phyloP scores from a whole-genome alignment of 2,888 invertebrate genomes.

The Sphaerophoria rueppellii region DNA sequence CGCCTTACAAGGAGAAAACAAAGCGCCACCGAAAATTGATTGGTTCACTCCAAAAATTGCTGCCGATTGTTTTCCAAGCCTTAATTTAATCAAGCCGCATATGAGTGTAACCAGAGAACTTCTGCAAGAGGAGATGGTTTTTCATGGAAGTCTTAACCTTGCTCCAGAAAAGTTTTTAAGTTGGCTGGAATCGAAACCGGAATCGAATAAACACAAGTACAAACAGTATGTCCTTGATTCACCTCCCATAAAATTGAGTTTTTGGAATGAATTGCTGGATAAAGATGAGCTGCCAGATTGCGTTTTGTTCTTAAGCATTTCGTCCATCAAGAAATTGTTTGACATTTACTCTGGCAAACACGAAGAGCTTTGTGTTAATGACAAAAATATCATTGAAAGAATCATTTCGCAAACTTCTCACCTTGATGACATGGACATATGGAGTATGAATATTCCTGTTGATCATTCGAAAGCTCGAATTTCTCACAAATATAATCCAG shows the following conservation, averaged over 20 bases:
- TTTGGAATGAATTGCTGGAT: constrained; percentile 82
- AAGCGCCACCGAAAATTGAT: not conserved
- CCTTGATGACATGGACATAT: not conserved
- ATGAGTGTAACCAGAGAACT: no score
- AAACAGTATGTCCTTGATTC: constrained; percentile 86
- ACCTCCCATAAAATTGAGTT: constrained; percentile 83
- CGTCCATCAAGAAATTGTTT: constrained; percentile 31
- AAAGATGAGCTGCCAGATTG: constrained; percentile 84
- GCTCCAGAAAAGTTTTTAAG: constrained; percentile 19
- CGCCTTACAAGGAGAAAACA: not conserved
- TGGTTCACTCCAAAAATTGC: constrained; percentile 20
- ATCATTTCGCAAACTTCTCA: constrained; percentile 1
- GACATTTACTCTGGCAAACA: constrained; percentile 49
- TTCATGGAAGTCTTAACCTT: not conserved
- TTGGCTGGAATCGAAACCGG: constrained; percentile 16
- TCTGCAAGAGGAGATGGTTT: constrained; percentile 16
- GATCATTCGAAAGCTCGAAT: not conserved
- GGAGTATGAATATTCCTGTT: not conserved
- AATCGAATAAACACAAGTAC: constrained; percentile 74
- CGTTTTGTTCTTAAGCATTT: constrained; percentile 84
- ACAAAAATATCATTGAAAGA: constrained; percentile 25
- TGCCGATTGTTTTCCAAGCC: not conserved
- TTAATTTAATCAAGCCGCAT: not conserved
- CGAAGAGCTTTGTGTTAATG: constrained; percentile 30
- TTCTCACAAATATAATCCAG: not conserved